A percentile compares a stretch with the other conserved stretches of the same genome.
phyloP scores from a whole-genome alignment of 1,140 invertebrate genomes.

The Bombus turneri region DNA sequence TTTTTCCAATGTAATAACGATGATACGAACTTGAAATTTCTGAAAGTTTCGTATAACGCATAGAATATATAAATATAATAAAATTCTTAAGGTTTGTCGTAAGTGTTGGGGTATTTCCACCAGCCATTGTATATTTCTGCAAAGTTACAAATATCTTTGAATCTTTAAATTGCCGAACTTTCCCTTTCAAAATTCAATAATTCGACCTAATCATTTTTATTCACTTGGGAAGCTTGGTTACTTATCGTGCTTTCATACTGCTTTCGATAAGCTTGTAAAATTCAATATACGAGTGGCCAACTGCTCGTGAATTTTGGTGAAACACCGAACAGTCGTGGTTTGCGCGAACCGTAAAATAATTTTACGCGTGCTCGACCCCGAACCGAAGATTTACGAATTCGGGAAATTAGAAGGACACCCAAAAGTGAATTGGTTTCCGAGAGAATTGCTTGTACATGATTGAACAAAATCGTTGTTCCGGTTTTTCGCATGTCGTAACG shows the following conservation, averaged over 20 bases:
- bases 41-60: too few relatives aligned
- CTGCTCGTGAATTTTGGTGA: background rate
- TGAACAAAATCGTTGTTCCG: background rate
- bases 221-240: background rate
- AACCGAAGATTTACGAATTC: constrained; percentile 2
- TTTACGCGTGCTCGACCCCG: background rate
- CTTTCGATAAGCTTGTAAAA: background rate
- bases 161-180: background rate
- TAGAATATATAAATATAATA: too few relatives aligned
- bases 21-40: too few relatives aligned
- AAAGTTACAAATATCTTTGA: background rate
- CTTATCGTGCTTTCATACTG: background rate
- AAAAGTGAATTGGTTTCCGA: background rate
- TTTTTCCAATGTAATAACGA: too few relatives aligned
- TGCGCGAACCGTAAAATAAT: background rate
- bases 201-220: background rate
- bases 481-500: background rate
- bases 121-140: background rate
- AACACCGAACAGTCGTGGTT: too few relatives aligned
- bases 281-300: background rate
- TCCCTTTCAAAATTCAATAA: background rate
- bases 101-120: background rate
- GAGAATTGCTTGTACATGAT: background rate
- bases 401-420: background rate
- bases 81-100: too few relatives aligned